Conservation (phyloP, 2,113 vertebrate genomes). For the Calcarius ornatus region DNA sequence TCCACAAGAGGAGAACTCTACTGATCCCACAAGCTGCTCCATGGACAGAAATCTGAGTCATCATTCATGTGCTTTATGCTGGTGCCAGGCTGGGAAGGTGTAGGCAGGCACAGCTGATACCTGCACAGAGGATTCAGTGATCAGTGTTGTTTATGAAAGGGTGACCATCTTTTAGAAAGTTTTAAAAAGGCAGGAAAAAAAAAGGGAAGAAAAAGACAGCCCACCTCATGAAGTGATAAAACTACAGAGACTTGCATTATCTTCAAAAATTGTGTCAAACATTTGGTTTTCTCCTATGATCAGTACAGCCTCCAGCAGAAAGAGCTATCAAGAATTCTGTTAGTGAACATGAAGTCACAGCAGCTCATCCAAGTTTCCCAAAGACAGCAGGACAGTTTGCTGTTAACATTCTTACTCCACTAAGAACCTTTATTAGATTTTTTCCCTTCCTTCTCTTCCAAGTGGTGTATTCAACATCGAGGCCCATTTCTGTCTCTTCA, state of each 20-base stretch:
- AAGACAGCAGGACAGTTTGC: not conserved
- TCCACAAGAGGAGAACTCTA: not conserved
- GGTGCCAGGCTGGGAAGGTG: not conserved
- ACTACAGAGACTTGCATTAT: not conserved
- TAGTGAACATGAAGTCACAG: not conserved
- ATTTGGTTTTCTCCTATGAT: not conserved
- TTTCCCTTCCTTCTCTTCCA: not conserved
- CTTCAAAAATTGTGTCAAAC: not conserved
- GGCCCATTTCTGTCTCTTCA: not conserved
- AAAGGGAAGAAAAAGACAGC: not conserved
- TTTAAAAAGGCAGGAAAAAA: not conserved
- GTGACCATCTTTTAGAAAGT: not conserved
- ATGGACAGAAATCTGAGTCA: slow-evolving; percentile 2
- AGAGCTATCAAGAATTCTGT: not conserved
- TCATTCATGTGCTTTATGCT: not conserved
- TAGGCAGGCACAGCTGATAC: not conserved
- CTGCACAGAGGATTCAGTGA: not conserved
- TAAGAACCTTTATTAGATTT: not conserved
- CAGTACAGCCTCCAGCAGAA: not conserved
- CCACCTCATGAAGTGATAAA: not conserved
- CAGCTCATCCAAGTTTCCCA: not conserved
- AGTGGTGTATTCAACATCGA: not conserved
- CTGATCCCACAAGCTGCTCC: slow-evolving; percentile 2
- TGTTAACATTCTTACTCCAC: not conserved
- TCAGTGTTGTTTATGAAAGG: not conserved